phyloP scores from a whole-genome alignment of 2,888 invertebrate species.

The Anodontia alba region DNA sequence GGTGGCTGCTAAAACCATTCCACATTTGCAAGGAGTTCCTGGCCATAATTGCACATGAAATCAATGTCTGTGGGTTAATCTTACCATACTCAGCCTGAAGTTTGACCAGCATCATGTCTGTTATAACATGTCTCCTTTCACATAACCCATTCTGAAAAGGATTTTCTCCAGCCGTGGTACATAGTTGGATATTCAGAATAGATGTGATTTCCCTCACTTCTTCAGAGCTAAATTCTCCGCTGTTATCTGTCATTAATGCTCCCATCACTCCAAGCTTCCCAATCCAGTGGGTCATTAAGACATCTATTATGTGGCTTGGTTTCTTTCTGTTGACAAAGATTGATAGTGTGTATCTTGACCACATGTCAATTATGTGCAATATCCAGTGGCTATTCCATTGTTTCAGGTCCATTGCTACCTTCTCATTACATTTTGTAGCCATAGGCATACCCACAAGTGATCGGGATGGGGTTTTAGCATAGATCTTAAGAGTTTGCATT shows the following conservation, averaged over 20 bases:
- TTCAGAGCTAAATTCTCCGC: conserved; percentile 48
- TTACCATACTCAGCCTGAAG: neutral
- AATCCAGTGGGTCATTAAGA: conserved; percentile 40
- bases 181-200: conserved; percentile 1
- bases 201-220: conserved; percentile 41
- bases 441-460: conserved; percentile 36
- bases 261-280: conserved; percentile 39
- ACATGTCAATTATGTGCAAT: conserved; percentile 53
- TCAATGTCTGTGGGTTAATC: conserved; percentile 14
- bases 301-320: conserved; percentile 41
- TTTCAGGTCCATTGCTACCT: conserved; percentile 50
- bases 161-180: neutral
- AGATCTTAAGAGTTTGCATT: conserved; percentile 33
- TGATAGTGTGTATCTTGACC: conserved; percentile 45
- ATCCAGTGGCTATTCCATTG: conserved; percentile 40
- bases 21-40: conserved; percentile 24
- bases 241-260: conserved; percentile 42
- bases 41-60: conserved; percentile 51
- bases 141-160: conserved; percentile 12
- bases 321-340: conserved; percentile 35
- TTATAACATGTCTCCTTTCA: conserved; percentile 34
- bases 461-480: conserved; percentile 27
- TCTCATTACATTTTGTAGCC: conserved; percentile 46
- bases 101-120: conserved; percentile 43
- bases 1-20: conserved; percentile 32